Evolutionary conservation across 2,113 vertebrate species (phyloP), one percentile per base, ranked within the genome.

Genomic region (Chiloscyllium plagiosum): DNA sequence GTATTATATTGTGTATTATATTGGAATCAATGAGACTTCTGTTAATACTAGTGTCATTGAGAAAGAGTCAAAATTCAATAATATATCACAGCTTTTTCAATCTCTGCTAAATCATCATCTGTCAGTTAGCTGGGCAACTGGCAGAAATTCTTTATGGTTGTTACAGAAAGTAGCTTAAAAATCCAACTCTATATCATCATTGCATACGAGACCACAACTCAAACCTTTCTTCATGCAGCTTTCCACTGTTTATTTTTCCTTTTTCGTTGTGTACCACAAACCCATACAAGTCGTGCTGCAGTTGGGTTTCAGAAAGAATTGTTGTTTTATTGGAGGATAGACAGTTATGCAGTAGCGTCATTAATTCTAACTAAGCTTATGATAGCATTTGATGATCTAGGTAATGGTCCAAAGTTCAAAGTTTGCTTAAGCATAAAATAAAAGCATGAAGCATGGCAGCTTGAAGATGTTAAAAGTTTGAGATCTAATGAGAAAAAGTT

Each of bases 21-120:
- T 52, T 52, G 69, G 94, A 95, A 95, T 95, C 42, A 95, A 95
- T 50, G 69, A 33, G 94, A 95, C 94, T n/a, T 72, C 22, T 72
- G 68, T 76, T 70, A 95, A 94, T 42, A 69, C 94, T 52, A 20
- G 10, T 29, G 47, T 50, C 47, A 94, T 94, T 70, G 68, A 94
- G 70, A 68, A 94, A 94, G 52, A 22, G 93, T 94, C 37, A 94
- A 70, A 69, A 94, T 94, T 42, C 65, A 95, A 72, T 70, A 72
- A 33, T 26, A 72, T 72, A 47, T 52, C 42, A 5, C 29, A 76
- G n/a, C 24, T 70, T 47, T 70, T 72, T 68, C 15, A 68, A 68
- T 94, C 92, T 42, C 65, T 94, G 61, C 61, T 94, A 66, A 94
- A 94, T 70, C 66, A 94, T 70, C 69, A 52, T 47, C 68, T 72